A percentile compares a stretch with the other conserved stretches of the same genome.
These are phyloP conservation scores for Xyrichtys novacula DNA, from an alignment of 2,797 vertebrate species.

Conservation along the genomic window DNA sequence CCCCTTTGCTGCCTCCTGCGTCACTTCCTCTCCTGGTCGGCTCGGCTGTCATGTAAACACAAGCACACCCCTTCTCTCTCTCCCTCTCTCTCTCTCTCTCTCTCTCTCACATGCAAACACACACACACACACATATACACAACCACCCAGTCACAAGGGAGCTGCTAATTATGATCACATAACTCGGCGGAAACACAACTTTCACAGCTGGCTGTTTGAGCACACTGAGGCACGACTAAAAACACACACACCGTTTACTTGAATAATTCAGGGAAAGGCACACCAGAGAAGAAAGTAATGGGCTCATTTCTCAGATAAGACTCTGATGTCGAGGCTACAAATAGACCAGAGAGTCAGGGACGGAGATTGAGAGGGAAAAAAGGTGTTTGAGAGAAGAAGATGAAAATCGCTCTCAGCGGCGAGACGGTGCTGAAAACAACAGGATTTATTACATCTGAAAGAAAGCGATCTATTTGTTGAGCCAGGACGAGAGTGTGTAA, in stretches of 20 bases:
- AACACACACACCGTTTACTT: slow-evolving; percentile 13
- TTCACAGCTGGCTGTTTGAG: slow-evolving; percentile 74
- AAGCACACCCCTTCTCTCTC: slow-evolving; percentile 51
- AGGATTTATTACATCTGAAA: slow-evolving; percentile 11
- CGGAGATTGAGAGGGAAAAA: slow-evolving; percentile 6
- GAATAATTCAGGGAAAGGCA: slow-evolving; percentile 54
- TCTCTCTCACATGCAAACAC: slow-evolving; percentile 24
- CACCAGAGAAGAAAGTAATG: slow-evolving; percentile 21
- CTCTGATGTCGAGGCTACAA: slow-evolving; percentile 25
- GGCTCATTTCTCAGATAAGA: slow-evolving; percentile 49
- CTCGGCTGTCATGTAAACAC: slow-evolving; percentile 76
- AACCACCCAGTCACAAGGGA: slow-evolving; percentile 72
- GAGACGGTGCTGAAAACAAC: slow-evolving; percentile 14
- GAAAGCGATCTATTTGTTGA: slow-evolving; percentile 52
- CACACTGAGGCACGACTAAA: slow-evolving; percentile 21
- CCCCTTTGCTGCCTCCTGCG: slow-evolving; percentile 70
- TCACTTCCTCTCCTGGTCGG: slow-evolving; percentile 77
- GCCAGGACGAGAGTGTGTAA: slow-evolving; percentile 37
- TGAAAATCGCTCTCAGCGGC: background rate
- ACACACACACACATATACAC: slow-evolving; percentile 29
- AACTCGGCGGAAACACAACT: slow-evolving; percentile 70
- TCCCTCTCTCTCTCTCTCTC: too few species aligned
- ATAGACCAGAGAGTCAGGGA: slow-evolving; percentile 11
- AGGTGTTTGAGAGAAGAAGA: background rate
- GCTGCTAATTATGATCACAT: slow-evolving; percentile 72